Conservation (phyloP, 2,113 vertebrate species). For the Hystrix cristata region DNA sequence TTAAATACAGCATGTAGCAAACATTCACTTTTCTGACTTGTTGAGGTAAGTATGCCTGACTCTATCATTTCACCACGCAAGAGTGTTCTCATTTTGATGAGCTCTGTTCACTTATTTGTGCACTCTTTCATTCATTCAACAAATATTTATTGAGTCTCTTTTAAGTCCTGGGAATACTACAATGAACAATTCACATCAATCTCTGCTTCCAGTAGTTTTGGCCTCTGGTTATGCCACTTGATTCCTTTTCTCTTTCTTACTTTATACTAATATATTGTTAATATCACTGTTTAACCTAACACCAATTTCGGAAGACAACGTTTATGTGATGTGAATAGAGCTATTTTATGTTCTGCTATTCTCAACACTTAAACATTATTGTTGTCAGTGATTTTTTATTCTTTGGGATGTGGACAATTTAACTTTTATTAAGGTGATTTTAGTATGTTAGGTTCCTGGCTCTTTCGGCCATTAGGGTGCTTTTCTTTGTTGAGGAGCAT, state of each 20-base stretch:
- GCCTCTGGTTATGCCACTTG: neutral
- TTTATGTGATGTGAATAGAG: slow-evolving; percentile 11
- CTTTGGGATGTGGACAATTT: slow-evolving; percentile 82
- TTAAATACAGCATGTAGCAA: neutral
- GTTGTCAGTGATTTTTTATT: slow-evolving; percentile 75
- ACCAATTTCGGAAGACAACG: neutral
- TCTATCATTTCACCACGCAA: neutral
- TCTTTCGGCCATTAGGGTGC: slow-evolving; percentile 76
- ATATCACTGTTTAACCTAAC: neutral
- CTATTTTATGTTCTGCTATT: slow-evolving; percentile 28
- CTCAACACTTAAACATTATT: slow-evolving; percentile 67
- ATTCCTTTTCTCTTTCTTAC: neutral
- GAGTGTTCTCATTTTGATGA: neutral
- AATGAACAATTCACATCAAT: neutral
- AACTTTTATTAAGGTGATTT: slow-evolving; percentile 84
- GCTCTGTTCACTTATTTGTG: neutral
- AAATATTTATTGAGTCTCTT: neutral
- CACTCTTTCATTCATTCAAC: neutral
- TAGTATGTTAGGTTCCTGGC: slow-evolving; percentile 73
- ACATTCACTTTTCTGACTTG: neutral
- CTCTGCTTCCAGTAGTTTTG: no score
- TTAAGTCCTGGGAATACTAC: neutral
- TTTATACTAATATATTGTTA: neutral
- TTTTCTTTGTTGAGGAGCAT: slow-evolving; percentile 85
- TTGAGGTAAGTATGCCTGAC: neutral